Conservation (phyloP, 2,797 vertebrate genomes). For the Poliocrania exsul region DNA sequence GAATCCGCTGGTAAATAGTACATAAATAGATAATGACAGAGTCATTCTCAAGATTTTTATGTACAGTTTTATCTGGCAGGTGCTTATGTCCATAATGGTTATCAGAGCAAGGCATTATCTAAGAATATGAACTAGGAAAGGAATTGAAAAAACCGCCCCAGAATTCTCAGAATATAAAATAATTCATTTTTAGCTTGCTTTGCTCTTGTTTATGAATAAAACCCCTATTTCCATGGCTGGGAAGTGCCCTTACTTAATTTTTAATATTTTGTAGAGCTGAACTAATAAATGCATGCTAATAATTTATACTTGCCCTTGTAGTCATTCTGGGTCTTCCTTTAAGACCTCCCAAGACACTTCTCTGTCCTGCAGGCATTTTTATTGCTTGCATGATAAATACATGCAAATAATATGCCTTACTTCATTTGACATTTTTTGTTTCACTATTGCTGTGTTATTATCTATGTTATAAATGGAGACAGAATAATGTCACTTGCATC, state of each 20-base stretch:
- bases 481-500: neutral
- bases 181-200: neutral
- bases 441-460: neutral
- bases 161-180: neutral
- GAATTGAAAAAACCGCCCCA: neutral
- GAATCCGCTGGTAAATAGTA: neutral
- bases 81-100: neutral
- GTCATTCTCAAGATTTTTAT: neutral
- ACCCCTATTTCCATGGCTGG: neutral
- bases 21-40: neutral
- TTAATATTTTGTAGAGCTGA: neutral
- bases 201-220: neutral
- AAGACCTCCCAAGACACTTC: neutral
- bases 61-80: neutral
- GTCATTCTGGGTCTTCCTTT: neutral
- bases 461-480: neutral
- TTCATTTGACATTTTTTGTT: neutral
- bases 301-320: neutral
- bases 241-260: neutral
- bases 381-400: neutral
- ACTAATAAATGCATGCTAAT: neutral
- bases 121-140: neutral
- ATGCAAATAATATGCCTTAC: neutral
- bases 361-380: neutral
- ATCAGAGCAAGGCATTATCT: neutral